Conservation (phyloP, 2,888 invertebrate genomes). For the Belgica antarctica region DNA sequence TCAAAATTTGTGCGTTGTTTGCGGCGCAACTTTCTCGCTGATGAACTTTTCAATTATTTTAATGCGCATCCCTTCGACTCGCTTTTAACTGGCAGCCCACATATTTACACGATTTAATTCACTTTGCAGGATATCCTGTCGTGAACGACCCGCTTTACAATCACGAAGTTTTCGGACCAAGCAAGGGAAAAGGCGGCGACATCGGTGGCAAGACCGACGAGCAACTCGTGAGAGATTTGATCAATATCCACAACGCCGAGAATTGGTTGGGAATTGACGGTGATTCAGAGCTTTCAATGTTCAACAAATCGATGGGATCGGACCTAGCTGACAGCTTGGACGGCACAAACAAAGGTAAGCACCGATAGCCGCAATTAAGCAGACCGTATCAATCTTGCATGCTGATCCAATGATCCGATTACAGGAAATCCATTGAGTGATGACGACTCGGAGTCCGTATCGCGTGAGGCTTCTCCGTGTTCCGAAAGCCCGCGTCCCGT, state of each 20-base stretch:
- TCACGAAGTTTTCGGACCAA: conserved; percentile 90
- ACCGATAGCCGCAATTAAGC: not conserved
- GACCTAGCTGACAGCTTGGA: conserved; percentile 62
- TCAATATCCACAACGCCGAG: conserved; percentile 90
- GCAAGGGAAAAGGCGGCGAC: conserved; percentile 84
- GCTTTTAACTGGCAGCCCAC: not conserved
- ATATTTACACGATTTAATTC: not conserved
- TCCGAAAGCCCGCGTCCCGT: conserved; percentile 60
- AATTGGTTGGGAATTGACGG: conserved; percentile 91
- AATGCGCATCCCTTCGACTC: no score
- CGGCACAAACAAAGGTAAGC: conserved; percentile 53
- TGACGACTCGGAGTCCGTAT: conserved; percentile 65
- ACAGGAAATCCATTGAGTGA: conserved; percentile 56
- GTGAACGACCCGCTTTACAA: conserved; percentile 97
- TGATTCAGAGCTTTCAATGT: conserved; percentile 78
- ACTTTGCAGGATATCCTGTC: conserved; percentile 81
- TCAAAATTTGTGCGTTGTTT: not conserved
- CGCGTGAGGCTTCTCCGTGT: conserved; percentile 70
- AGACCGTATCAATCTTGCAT: not conserved
- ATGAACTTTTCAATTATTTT: not conserved
- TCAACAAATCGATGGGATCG: conserved; percentile 66
- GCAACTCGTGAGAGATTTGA: conserved; percentile 81
- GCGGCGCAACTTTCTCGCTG: not conserved
- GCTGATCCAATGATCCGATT: not conserved
- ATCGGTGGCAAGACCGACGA: conserved; percentile 87